Base-by-base conservation (phyloP, 2,113 vertebrate genomes). In the Tragelaphus buxtoni region DNA sequence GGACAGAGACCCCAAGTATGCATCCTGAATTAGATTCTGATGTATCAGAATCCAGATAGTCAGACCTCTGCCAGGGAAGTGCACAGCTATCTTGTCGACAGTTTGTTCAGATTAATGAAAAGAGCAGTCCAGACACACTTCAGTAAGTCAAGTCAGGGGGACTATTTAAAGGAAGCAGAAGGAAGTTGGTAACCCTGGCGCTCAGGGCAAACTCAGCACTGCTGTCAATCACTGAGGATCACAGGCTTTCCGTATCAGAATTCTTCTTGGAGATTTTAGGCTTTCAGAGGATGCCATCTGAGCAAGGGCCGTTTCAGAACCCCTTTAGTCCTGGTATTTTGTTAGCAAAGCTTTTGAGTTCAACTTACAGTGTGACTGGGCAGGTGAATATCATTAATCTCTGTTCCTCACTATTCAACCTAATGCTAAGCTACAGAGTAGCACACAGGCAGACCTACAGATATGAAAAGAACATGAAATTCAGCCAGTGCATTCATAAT, bases 121-220 rank as follows among this genome's bases (percentile, higher is more conserved):
- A 72, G 11, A 74, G 24, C 2, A 18, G 11, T 26, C 7, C 28
- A 30, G 42, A 35, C 6, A 55, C 12, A 14, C 16, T 42, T 61
- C 22, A 83, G 42, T 42, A 42, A 42, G 1, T 42, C 42, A 42
- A 90, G 13, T 8, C 32, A 65, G 32, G 22, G 39, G n/a, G n/a
- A 8, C 51, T 77, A 20, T 11, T 92, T 49, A 47, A 65, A n/a
- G 8, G 22, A 20, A 32, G 18, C 0, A 81, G 39, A 22, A 42
- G 26, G 28, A 42, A 2, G 35, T 9, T 11, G 12, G 24, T 13
- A 47, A 8, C 22, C 0, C 10, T 35, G 4, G 4, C 30, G 3
- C 3, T 74, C 2, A 0, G n/a, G 7, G 12, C 18, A 45, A 28
- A 81, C 30, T 82, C 7, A 82, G 22, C 7, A 35, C 17, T 11